Percentiles rank a stretch among this genome's conserved stretches.
These are phyloP conservation scores for Coryphaenoides rupestris DNA, from an alignment of 2,113 vertebrate genomes.

Conservation along the genomic window DNA sequence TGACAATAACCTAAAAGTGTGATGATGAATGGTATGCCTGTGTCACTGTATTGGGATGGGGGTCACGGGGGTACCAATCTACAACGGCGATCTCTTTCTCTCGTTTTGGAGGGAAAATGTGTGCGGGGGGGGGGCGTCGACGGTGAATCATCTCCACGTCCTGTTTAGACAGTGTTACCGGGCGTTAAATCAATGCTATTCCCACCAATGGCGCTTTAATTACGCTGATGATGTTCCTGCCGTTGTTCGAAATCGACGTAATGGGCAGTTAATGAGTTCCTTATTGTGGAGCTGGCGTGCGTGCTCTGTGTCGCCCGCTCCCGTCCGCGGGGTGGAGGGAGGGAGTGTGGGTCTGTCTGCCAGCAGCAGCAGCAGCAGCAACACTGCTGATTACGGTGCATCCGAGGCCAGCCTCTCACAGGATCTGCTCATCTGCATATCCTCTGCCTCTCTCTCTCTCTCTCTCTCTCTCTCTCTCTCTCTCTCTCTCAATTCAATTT, in stretches of 20 bases:
- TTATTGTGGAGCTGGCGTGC: conserved; percentile 7
- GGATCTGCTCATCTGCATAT: conserved; percentile 14
- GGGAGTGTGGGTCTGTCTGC: conserved; percentile 3
- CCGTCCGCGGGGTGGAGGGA: conserved; percentile 4
- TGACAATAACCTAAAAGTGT: too few relatives aligned
- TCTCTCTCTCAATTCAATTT: not conserved
- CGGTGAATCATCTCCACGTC: too few relatives aligned
- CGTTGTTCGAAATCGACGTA: conserved; percentile 22
- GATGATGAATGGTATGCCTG: too few relatives aligned
- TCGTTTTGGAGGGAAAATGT: too few relatives aligned
- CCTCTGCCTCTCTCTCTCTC: conserved; percentile 16
- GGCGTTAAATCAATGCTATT: not conserved
- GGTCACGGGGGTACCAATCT: too few relatives aligned
- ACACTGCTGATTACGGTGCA: conserved; percentile 14
- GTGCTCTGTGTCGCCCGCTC: not conserved
- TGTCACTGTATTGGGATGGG: too few relatives aligned
- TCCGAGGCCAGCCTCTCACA: conserved; percentile 12
- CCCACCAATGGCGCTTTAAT: conserved; percentile 7
- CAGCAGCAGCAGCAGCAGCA: too few relatives aligned
- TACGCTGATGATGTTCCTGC: conserved; percentile 3
- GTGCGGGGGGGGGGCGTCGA: too few relatives aligned
- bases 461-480: conserved; percentile 29
- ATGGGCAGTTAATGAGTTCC: conserved; percentile 23
- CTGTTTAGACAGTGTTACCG: not conserved
- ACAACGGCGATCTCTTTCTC: too few relatives aligned